Percentiles rank a stretch among this genome's conserved stretches.
phyloP scores from a whole-genome alignment of 1,140 invertebrate genomes.

The Fopius arisanus region DNA sequence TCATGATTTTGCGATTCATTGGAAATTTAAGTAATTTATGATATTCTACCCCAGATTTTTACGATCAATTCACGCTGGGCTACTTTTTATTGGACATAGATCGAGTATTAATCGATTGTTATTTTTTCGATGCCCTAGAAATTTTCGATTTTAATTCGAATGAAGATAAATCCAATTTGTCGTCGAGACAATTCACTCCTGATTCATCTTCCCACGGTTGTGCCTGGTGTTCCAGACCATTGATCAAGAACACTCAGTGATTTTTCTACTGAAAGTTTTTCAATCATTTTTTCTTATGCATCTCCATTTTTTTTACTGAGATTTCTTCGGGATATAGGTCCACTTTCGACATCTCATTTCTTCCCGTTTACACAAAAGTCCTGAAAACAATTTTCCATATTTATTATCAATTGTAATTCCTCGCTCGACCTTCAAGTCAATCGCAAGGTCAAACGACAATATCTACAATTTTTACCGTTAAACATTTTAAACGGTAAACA shows the following conservation, averaged over 20 bases:
- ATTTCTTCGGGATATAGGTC: constrained; percentile 42
- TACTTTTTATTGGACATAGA: too few species aligned
- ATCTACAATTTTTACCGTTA: constrained; percentile 17
- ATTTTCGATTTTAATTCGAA: background rate
- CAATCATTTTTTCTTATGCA: constrained; percentile 1
- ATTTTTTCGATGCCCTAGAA: background rate
- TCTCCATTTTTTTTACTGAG: constrained; percentile 12
- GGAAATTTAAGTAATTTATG: too few species aligned
- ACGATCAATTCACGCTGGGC: too few species aligned
- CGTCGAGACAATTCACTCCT: background rate
- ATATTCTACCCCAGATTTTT: too few species aligned
- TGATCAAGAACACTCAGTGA: constrained; percentile 38
- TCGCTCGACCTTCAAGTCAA: background rate
- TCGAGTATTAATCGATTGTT: too few species aligned
- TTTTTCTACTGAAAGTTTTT: constrained; percentile 33
- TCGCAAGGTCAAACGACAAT: background rate
- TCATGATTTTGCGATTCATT: too few species aligned
- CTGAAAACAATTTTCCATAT: background rate
- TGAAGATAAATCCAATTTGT: background rate
- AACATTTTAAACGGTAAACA: constrained; percentile 24
- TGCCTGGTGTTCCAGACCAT: constrained; percentile 42
- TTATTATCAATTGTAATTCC: background rate
- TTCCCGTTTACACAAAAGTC: too few species aligned
- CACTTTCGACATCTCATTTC: background rate
- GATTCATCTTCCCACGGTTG: constrained; percentile 35